phyloP scores from a whole-genome alignment of 2,888 invertebrate genomes.

The Danaus chrysippus region DNA sequence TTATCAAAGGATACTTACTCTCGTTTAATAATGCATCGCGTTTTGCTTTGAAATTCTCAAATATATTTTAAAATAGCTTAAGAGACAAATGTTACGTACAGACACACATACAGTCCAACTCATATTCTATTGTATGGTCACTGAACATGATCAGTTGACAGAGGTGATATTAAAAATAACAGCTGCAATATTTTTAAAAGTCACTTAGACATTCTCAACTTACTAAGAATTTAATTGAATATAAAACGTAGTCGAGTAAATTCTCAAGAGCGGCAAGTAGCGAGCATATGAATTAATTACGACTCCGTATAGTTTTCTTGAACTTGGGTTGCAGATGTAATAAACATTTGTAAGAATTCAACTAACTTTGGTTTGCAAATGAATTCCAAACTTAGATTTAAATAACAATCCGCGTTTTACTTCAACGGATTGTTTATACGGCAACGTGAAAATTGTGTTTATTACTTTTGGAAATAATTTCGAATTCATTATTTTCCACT shows the following conservation, averaged over 20 bases:
- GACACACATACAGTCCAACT: no score
- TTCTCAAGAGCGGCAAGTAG: slow-evolving; percentile 33
- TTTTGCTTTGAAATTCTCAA: no score
- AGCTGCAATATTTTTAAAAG: neutral
- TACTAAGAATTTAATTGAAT: neutral
- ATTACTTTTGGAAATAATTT: neutral
- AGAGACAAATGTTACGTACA: no score
- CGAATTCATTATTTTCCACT: neutral
- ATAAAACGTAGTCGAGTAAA: slow-evolving; percentile 12
- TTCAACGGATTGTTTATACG: slow-evolving; percentile 11
- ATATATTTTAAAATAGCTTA: no score
- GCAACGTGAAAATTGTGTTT: neutral
- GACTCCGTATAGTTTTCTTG: slow-evolving; percentile 42
- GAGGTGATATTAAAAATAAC: no score
- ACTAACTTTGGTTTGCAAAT: slow-evolving; percentile 26
- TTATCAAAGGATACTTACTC: no score
- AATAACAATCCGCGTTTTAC: slow-evolving; percentile 23
- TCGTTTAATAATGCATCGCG: no score
- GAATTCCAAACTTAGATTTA: slow-evolving; percentile 28
- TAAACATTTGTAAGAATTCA: slow-evolving; percentile 31
- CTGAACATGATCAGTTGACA: no score
- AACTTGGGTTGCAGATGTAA: slow-evolving; percentile 29
- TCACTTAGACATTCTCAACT: neutral
- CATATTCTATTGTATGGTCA: no score
- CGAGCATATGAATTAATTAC: slow-evolving; percentile 56